phyloP scores from a whole-genome alignment of 2,888 invertebrate species.

The Perizoma flavofasciatum region DNA sequence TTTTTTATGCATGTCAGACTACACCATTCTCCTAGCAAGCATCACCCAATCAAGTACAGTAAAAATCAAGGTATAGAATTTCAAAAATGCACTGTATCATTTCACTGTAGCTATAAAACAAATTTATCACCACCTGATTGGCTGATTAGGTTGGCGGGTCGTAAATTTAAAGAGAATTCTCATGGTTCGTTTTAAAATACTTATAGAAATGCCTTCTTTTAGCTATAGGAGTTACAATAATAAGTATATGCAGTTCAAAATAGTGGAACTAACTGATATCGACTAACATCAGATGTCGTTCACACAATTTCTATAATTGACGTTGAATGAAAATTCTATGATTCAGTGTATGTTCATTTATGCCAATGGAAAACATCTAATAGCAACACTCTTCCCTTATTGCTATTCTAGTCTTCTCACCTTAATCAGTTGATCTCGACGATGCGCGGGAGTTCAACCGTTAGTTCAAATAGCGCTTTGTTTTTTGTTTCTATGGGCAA shows the following conservation, averaged over 20 bases:
- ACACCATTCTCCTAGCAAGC: too few relatives aligned
- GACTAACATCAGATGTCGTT: too few relatives aligned
- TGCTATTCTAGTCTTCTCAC: conserved; percentile 8
- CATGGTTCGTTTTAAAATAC: conserved; percentile 6
- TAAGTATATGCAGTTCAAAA: too few relatives aligned
- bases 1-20: too few relatives aligned
- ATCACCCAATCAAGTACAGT: background rate
- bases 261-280: too few relatives aligned
- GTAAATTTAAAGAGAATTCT: conserved; percentile 9
- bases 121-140: conserved; percentile 14
- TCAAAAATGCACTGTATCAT: conserved; percentile 7
- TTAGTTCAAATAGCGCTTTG: conserved; percentile 23
- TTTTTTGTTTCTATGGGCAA: conserved; percentile 24
- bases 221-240: background rate
- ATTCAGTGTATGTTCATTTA: too few relatives aligned
- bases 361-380: too few relatives aligned
- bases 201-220: conserved; percentile 3
- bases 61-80: background rate
- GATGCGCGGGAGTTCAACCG: conserved; percentile 28
- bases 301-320: too few relatives aligned
- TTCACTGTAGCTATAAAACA: conserved; percentile 9
- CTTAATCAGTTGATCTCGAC: conserved; percentile 21
- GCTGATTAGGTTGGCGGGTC: conserved; percentile 7
- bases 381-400: too few relatives aligned
- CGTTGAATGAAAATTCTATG: too few relatives aligned